Conservation (phyloP, 2,888 invertebrate species). For the Chouioia cunea region DNA sequence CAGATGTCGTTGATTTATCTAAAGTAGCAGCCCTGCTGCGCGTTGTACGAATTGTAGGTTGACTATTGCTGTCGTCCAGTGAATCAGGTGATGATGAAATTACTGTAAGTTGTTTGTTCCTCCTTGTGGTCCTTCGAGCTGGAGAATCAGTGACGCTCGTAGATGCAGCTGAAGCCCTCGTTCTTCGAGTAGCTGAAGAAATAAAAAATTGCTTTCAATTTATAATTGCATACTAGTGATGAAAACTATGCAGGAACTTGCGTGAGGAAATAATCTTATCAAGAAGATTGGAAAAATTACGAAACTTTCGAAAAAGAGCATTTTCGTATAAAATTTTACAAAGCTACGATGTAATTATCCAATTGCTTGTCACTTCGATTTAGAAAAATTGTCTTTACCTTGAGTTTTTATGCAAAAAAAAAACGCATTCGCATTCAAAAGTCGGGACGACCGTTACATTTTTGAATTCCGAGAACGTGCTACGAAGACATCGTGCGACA, state of each 20-base stretch:
- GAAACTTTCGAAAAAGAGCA: too few species aligned
- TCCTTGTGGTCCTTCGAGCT: constrained; percentile 32
- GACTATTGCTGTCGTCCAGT: constrained; percentile 20
- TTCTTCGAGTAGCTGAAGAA: constrained; percentile 34
- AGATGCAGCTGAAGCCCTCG: constrained; percentile 21
- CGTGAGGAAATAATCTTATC: too few species aligned
- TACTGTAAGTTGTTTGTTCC: constrained; percentile 11
- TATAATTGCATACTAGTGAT: too few species aligned
- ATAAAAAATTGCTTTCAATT: neutral
- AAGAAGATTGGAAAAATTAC: too few species aligned
- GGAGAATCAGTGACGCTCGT: constrained; percentile 40
- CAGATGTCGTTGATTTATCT: constrained; percentile 31
- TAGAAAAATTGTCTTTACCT: too few species aligned
- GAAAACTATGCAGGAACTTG: too few species aligned
- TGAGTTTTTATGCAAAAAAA: neutral
- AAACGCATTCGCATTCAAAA: neutral
- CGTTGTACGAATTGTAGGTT: constrained; percentile 20
- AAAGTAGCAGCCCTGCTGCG: constrained; percentile 40
- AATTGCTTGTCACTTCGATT: too few species aligned
- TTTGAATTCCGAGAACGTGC: constrained; percentile 14
- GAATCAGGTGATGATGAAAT: constrained; percentile 45
- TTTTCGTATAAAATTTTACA: too few species aligned
- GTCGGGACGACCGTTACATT: constrained; percentile 28
- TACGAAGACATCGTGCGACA: constrained; percentile 1
- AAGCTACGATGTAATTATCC: too few species aligned